Base-by-base conservation (phyloP, 2,888 invertebrate species). In the Drosophila nr. fundita region DNA sequence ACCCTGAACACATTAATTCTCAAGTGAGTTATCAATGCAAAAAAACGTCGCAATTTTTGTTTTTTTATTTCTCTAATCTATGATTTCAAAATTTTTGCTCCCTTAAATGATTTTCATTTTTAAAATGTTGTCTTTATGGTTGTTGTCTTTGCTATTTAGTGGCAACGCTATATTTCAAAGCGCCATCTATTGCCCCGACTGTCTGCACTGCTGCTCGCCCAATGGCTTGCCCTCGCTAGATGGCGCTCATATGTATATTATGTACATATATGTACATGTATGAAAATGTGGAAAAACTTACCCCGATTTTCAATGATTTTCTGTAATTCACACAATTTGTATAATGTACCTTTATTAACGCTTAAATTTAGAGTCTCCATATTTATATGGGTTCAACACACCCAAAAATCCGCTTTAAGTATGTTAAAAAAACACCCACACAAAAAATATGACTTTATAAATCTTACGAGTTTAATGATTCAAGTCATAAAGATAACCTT, bases 191-290 rank as follows among this genome's bases (percentile, higher is more conserved):
- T 21, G 61, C 0, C 1, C 3, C 27, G n/a, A 0, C 2, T 10
- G 5, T 10, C 0, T n/a, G 1, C 3, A 2, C 2, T 4, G 7
- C 27, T 2, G 0, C 1, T 15, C 15, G 21, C 13, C 8, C 13
- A 18, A 6, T 30, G 3, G 4, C 36, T 38, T 13, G n/a, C 10
- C 11, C 11, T 0, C 45, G 4, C 7, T 38, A 78, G 75, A 50
- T 78, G 78, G 58, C 78, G 78, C 49, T 4, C 1, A 24, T 24
- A 27, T 24, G 18, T 27, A 27, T 27, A 27, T 5, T 27, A 27
- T 27, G 4, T 27, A 4, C 4, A 27, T 11, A 45, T 4, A 24
- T 45, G 18, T n/a, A n/a, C 21, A 40, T 40, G 18, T 45, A 24
- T n/a, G 4, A 32, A 32, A 21, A 13, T 45, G 45, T 21, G 21